Percentiles rank a stretch among this genome's conserved stretches.
Evolutionary conservation across 2,113 vertebrate species (phyloP).

Genomic region (Lynx canadensis): DNA sequence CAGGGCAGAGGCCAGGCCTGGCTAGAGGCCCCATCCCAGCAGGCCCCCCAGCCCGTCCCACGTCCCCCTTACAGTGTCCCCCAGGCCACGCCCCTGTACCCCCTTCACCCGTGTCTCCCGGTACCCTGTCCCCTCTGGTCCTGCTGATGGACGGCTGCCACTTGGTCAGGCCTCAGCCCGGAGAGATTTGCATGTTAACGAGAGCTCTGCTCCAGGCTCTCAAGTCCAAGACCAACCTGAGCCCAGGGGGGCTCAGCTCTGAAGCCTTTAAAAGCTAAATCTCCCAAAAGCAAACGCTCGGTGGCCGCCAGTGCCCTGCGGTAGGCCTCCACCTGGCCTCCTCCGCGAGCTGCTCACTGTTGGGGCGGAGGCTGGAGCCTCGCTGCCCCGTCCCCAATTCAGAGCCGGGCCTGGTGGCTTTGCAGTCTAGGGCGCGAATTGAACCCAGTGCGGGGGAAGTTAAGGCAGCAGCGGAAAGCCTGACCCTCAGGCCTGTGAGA

Average conservation of each 20-base stretch:
- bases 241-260: not conserved
- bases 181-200: not conserved
- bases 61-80: no score
- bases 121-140: not conserved
- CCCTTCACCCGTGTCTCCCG: rapidly evolving
- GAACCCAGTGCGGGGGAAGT: rapidly evolving
- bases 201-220: not conserved
- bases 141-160: rapidly evolving
- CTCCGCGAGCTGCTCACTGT: rapidly evolving
- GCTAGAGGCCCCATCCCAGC: not conserved
- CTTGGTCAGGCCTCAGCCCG: not conserved
- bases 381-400: rapidly evolving
- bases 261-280: not conserved
- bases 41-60: not conserved
- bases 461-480: not conserved
- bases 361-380: rapidly evolving
- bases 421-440: rapidly evolving
- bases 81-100: not conserved
- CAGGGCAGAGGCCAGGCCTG: rapidly evolving
- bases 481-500: not conserved
- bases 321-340: rapidly evolving
- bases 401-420: rapidly evolving
- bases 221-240: not conserved
- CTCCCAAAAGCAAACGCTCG: rapidly evolving
- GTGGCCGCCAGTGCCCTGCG: rapidly evolving